Percentiles rank a stretch among this genome's conserved stretches.
phyloP scores from a whole-genome alignment of 2,797 vertebrate genomes.

The Microtus californicus region DNA sequence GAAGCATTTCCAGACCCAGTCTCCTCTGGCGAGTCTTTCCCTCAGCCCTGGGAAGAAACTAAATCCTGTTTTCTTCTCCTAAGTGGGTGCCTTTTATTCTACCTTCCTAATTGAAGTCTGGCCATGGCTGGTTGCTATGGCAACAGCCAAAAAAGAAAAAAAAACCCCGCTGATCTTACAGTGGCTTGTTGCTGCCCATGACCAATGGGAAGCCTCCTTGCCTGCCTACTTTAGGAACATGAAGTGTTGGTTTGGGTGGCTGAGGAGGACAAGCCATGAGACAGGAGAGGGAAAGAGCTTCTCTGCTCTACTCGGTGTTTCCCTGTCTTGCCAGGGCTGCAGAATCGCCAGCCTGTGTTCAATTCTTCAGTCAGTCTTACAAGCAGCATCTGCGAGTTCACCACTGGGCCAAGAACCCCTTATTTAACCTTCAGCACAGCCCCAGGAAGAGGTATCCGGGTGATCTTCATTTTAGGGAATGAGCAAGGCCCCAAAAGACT shows the following conservation, averaged over 20 bases:
- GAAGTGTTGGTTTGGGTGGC: conserved; percentile 42
- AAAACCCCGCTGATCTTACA: not conserved
- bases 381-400: not conserved
- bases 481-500: not conserved
- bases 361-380: not conserved
- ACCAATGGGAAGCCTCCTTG: conserved; percentile 68
- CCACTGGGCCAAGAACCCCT: not conserved
- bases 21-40: not conserved
- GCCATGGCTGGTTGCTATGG: conserved; percentile 73
- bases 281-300: not conserved
- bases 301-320: not conserved
- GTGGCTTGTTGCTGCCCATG: conserved; percentile 41
- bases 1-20: not conserved
- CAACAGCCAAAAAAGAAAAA: conserved; percentile 59
- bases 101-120: conserved; percentile 79
- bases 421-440: not conserved
- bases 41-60: conserved; percentile 36
- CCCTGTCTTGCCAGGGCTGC: not conserved
- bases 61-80: conserved; percentile 66
- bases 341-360: not conserved
- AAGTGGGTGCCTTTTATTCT: conserved; percentile 76
- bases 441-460: not conserved
- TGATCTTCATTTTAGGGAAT: not conserved
- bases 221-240: not conserved
- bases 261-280: conserved; percentile 30